These are phyloP conservation scores for Harpalus rubripes DNA, from an alignment of 2,888 invertebrate genomes.

Conservation along the genomic window DNA sequence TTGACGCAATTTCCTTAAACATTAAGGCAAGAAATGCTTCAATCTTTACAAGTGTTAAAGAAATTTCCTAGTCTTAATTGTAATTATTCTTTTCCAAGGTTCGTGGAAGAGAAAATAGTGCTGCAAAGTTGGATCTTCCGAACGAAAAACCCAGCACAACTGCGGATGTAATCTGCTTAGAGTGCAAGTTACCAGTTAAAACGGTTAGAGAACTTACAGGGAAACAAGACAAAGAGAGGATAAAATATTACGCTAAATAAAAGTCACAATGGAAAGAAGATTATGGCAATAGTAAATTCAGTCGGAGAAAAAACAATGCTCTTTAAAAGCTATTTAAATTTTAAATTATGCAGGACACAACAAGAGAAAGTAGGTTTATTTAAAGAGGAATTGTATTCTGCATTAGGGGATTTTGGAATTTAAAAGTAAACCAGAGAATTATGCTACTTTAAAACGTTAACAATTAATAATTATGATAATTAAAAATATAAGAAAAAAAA, in stretches of 20 bases:
- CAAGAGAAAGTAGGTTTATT: conserved; percentile 2
- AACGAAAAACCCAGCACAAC: conserved; percentile 37
- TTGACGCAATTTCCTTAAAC: no score
- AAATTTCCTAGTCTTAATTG: not conserved
- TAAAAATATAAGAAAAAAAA: no score
- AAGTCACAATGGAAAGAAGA: conserved; percentile 43
- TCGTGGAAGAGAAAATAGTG: not conserved
- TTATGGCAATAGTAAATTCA: conserved; percentile 32
- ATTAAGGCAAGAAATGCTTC: no score
- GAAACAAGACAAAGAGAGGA: conserved; percentile 17
- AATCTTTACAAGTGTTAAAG: no score
- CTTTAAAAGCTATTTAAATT: conserved; percentile 29
- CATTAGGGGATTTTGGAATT: no score
- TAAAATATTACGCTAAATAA: conserved; percentile 33
- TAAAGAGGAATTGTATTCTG: not conserved
- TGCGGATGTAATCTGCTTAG: conserved; percentile 57
- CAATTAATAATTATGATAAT: no score
- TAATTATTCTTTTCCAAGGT: not conserved
- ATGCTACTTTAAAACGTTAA: no score
- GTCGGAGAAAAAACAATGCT: conserved; percentile 18
- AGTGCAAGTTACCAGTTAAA: conserved; percentile 41
- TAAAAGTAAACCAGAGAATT: no score
- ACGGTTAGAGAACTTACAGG: conserved; percentile 36
- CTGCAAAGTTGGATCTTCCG: conserved; percentile 16
- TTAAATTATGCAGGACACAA: conserved; percentile 17